A percentile compares a stretch with the other conserved stretches of the same genome.
phyloP scores from a whole-genome alignment of 2,797 vertebrate species.

The Lithobates sylvaticus region DNA sequence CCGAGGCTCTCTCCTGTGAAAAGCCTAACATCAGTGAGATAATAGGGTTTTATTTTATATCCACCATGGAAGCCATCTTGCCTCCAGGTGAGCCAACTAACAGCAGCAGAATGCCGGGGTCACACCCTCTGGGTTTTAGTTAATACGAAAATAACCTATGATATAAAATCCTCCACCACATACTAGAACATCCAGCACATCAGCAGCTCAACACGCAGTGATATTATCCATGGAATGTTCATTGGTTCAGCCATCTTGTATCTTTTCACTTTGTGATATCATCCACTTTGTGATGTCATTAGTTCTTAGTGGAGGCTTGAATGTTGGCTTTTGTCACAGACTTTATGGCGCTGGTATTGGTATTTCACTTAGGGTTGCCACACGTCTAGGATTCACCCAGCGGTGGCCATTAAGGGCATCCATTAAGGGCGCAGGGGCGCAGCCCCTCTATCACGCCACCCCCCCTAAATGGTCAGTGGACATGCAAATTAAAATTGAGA shows the following conservation, averaged over 20 bases:
- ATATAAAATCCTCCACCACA: background rate
- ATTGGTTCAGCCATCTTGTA: no score
- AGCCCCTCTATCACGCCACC: no score
- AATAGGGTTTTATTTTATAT: background rate
- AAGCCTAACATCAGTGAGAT: background rate
- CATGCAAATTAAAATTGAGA: no score
- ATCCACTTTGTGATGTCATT: background rate
- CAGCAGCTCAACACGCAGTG: background rate
- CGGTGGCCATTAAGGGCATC: no score
- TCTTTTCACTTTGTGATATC: background rate
- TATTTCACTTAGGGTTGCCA: background rate
- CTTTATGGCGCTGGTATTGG: background rate
- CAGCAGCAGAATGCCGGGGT: background rate
- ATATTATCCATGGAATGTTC: background rate
- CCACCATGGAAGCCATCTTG: slow-evolving; percentile 26
- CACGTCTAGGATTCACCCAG: no score
- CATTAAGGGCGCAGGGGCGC: no score
- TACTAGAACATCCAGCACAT: background rate
- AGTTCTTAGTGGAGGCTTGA: background rate
- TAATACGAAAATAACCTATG: background rate
- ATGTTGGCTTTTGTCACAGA: background rate
- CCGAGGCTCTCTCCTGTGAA: background rate
- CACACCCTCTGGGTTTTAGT: background rate
- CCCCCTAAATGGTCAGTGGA: no score
- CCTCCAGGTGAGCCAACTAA: slow-evolving; percentile 1